Percentiles rank a stretch among this genome's conserved stretches.
phyloP scores from a whole-genome alignment of 2,888 invertebrate species.

The Tenthredo amoena region DNA sequence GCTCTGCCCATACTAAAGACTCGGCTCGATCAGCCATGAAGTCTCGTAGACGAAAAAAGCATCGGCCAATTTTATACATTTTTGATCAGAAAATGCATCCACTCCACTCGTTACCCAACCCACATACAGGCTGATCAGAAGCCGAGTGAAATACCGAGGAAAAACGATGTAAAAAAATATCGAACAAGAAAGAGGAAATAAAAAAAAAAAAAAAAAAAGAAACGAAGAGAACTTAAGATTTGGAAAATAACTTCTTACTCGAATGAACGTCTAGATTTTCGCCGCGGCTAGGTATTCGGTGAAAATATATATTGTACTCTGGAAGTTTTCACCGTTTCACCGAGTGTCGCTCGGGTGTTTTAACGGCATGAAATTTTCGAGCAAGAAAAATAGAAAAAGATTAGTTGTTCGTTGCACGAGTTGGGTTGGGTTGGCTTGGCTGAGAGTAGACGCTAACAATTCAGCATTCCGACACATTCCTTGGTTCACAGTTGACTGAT shows the following conservation, averaged over 20 bases:
- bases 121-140: slow-evolving; percentile 33
- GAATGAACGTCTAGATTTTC: not conserved
- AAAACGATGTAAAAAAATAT: not conserved
- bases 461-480: slow-evolving; percentile 70
- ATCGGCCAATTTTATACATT: slow-evolving; percentile 51
- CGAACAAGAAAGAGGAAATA: not conserved
- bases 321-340: slow-evolving; percentile 39
- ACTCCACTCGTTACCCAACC: slow-evolving; percentile 40
- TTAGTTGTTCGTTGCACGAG: not conserved
- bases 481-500: slow-evolving; percentile 70
- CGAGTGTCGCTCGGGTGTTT: slow-evolving; percentile 27
- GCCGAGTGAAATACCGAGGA: not conserved
- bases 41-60: slow-evolving; percentile 55
- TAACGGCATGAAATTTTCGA: slow-evolving; percentile 38
- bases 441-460: slow-evolving; percentile 45
- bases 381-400: slow-evolving; percentile 50
- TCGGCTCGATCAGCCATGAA: slow-evolving; percentile 76
- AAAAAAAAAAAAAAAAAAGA: not conserved
- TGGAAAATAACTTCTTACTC: not conserved
- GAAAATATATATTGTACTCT: not conserved
- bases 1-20: slow-evolving; percentile 76
- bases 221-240: not conserved
- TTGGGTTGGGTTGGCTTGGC: not conserved
- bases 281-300: not conserved
- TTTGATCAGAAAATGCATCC: slow-evolving; percentile 49